Conservation (phyloP, 2,888 invertebrate genomes). For the Ophraella communa region DNA sequence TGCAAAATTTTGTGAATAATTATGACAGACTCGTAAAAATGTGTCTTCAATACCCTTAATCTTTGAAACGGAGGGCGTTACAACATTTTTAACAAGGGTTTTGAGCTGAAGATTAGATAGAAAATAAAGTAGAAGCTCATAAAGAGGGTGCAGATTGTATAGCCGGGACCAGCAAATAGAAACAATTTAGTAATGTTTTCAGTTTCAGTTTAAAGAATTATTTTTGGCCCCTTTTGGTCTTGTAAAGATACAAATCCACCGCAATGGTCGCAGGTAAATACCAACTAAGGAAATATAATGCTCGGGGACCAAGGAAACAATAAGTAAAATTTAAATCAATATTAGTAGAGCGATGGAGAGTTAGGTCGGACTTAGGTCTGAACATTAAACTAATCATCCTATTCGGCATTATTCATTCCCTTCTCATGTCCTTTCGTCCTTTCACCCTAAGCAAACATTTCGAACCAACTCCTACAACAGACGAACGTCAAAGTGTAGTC, state of each 20-base stretch:
- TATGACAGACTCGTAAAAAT: no score
- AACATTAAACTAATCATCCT: slow-evolving; percentile 55
- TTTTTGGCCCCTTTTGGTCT: not conserved
- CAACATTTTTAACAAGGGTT: no score
- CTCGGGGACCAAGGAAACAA: slow-evolving; percentile 49
- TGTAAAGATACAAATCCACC: slow-evolving; percentile 7
- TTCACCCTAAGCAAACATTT: slow-evolving; percentile 51
- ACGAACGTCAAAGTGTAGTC: slow-evolving; percentile 43
- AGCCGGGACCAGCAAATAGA: no score
- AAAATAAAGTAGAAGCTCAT: no score
- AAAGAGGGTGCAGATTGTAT: no score
- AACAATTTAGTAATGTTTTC: not conserved
- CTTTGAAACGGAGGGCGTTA: no score
- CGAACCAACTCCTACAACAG: slow-evolving; percentile 36
- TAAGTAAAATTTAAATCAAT: slow-evolving; percentile 56
- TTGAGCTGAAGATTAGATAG: no score
- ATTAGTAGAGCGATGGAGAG: slow-evolving; percentile 50
- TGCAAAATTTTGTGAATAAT: no score
- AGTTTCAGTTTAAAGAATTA: not conserved
- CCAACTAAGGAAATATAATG: slow-evolving; percentile 40
- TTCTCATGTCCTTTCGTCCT: slow-evolving; percentile 43
- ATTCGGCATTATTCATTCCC: slow-evolving; percentile 53
- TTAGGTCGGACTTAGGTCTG: slow-evolving; percentile 47
- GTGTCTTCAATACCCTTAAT: no score
- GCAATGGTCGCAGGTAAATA: slow-evolving; percentile 43